phyloP scores from a whole-genome alignment of 1,140 invertebrate species.

The Drosophila rufa region DNA sequence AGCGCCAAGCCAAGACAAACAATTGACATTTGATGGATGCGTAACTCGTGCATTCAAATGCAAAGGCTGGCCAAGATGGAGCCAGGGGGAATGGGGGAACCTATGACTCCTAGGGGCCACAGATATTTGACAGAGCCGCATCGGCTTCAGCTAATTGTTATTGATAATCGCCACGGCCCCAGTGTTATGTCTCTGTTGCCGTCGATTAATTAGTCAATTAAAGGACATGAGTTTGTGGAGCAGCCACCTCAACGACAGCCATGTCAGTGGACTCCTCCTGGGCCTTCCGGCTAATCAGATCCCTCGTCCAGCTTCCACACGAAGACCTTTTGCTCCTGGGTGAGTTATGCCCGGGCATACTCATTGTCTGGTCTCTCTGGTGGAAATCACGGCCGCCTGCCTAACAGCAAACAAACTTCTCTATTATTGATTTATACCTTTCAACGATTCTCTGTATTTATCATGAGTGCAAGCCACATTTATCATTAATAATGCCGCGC shows the following conservation, averaged over 20 bases:
- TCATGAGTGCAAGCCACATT: constrained; percentile 84
- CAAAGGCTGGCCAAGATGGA: constrained; percentile 2
- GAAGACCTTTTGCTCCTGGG: constrained; percentile 67
- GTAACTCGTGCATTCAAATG: constrained; percentile 82
- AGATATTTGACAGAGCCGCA: constrained; percentile 71
- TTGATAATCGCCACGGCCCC: constrained; percentile 65
- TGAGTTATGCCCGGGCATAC: constrained; percentile 81
- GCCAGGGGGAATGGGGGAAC: neutral
- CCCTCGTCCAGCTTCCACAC: constrained; percentile 61
- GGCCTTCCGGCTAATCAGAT: constrained; percentile 66
- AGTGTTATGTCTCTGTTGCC: constrained; percentile 59
- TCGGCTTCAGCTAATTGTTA: constrained; percentile 79
- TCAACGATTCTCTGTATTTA: constrained; percentile 85
- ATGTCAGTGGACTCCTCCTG: constrained; percentile 45
- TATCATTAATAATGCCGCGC: constrained; percentile 83
- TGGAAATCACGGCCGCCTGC: constrained; percentile 65
- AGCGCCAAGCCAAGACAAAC: constrained; percentile 80
- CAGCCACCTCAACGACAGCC: constrained; percentile 20
- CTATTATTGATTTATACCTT: constrained; percentile 85
- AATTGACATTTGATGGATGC: constrained; percentile 84
- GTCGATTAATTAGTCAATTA: constrained; percentile 78
- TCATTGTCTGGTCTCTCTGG: constrained; percentile 70
- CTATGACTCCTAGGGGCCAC: neutral
- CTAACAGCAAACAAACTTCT: constrained; percentile 83
- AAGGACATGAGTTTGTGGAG: constrained; percentile 52